Base-by-base conservation (phyloP, 1,140 invertebrate genomes). In the Frieseomelitta varia region DNA sequence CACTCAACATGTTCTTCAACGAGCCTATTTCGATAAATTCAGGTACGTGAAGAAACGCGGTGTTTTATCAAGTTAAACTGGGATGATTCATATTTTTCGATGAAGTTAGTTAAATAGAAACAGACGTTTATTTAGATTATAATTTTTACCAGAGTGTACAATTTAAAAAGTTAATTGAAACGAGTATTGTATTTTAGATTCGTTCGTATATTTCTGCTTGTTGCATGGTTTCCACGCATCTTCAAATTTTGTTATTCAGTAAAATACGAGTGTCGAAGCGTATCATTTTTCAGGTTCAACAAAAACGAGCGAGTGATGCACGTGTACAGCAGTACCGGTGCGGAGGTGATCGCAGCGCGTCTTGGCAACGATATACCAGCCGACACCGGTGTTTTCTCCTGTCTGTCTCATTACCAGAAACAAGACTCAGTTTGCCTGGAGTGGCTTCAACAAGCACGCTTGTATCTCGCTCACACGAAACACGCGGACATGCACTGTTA, bases 1-100 rank as follows among this genome's bases (percentile, higher is more conserved):
- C 91, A 96, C 97, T 76, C 97, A 97, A 90, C 97, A 98, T 91
- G 96, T 98, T 2, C 93, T 97, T 10, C 96, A 98, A 87, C 96
- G 96, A 90, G 97, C 97, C 1, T 98, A 98, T 93, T 98, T 98
- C 91, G 96, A 98, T 61, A 97, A 96, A 91, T 97, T 98, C 65
- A 97, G 94, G 94, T 94, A 79, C 90, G 63, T n/a, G 21, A 3
- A 0, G 34, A 12, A 11, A n/a, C 1, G 53, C 24, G 55, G 15
- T 17, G 15, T 27, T 4, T 63, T 6, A 27, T 6, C 27, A 63
- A 14, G 12, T 27, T 47, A 47, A 6, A 6, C 39, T 47, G 0
- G 39, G 39, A 27, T 63, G 6, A 63, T 63, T 27, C 27, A 27
- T n/a, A 15, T 63, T 1, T 27, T 15, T 27, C n/a, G 24, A n/a